These are phyloP conservation scores for Nomada fucata DNA, from an alignment of 2,888 invertebrate genomes.

Conservation along the genomic window DNA sequence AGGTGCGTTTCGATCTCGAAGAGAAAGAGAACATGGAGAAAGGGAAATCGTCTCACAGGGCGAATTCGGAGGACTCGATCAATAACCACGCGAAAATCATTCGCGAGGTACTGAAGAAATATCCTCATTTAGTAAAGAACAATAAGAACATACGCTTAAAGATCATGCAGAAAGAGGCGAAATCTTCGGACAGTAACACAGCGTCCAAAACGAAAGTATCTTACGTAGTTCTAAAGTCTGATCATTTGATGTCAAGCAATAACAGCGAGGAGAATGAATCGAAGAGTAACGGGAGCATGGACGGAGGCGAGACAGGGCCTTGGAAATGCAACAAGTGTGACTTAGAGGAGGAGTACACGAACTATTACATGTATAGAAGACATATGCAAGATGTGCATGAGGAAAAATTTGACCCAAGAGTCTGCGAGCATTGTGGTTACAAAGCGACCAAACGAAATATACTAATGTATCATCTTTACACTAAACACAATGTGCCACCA, in stretches of 20 bases:
- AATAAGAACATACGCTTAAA: constrained; percentile 95
- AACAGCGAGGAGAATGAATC: constrained; percentile 66
- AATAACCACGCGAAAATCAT: constrained; percentile 94
- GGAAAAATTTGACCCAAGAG: constrained; percentile 90
- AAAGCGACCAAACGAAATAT: constrained; percentile 90
- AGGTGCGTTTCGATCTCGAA: constrained; percentile 87
- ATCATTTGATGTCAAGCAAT: constrained; percentile 77
- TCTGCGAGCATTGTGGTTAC: constrained; percentile 94
- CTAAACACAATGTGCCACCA: constrained; percentile 91
- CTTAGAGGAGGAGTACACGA: constrained; percentile 86
- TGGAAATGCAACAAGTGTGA: constrained; percentile 93
- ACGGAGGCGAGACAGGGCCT: constrained; percentile 86
- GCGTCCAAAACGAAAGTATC: constrained; percentile 84
- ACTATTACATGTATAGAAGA: constrained; percentile 91
- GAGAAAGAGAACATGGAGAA: constrained; percentile 87
- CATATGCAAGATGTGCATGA: constrained; percentile 93
- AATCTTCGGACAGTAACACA: constrained; percentile 76
- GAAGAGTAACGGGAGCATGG: constrained; percentile 64
- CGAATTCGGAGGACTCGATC: constrained; percentile 76
- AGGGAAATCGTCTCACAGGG: constrained; percentile 68
- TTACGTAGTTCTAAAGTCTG: constrained; percentile 85
- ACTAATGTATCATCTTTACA: constrained; percentile 91
- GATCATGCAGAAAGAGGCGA: constrained; percentile 88
- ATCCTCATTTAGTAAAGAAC: constrained; percentile 93
- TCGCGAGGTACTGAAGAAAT: constrained; percentile 94